Evolutionary conservation across 2,797 vertebrate genomes (phyloP).

Genomic region (Sebastes matsubarae): DNA sequence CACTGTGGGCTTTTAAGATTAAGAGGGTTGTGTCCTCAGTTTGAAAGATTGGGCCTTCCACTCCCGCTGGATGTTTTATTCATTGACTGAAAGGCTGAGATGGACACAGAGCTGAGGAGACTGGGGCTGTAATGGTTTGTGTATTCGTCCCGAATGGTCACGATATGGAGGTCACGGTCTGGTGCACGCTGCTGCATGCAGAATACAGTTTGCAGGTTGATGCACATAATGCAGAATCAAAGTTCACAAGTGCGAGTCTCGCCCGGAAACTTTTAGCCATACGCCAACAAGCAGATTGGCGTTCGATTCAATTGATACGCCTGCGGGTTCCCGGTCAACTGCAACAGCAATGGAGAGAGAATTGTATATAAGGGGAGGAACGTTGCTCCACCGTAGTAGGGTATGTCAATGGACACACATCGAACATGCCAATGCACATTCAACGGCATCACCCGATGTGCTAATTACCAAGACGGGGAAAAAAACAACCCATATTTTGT

Average conservation of each 20-base stretch:
- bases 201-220: not conserved
- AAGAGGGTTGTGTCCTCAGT: not conserved
- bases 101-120: not conserved
- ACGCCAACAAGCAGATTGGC: not conserved
- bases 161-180: not conserved
- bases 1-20: constrained; percentile 18
- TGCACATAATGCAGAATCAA: not conserved
- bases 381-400: not conserved
- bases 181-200: not conserved
- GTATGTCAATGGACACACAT: not conserved
- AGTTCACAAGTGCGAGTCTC: too few species aligned
- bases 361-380: not conserved
- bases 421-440: not conserved
- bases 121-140: not conserved
- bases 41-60: constrained; percentile 19
- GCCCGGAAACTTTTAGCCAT: too few species aligned
- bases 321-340: too few species aligned
- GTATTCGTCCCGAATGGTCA: not conserved
- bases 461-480: not conserved
- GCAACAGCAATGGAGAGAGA: too few species aligned
- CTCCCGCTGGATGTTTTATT: constrained; percentile 26
- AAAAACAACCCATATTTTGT: not conserved
- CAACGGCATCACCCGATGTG: not conserved
- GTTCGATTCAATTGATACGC: not conserved
- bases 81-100: not conserved